phyloP scores from a whole-genome alignment of 2,797 vertebrate genomes.

The Chaetophractus vellerosus region DNA sequence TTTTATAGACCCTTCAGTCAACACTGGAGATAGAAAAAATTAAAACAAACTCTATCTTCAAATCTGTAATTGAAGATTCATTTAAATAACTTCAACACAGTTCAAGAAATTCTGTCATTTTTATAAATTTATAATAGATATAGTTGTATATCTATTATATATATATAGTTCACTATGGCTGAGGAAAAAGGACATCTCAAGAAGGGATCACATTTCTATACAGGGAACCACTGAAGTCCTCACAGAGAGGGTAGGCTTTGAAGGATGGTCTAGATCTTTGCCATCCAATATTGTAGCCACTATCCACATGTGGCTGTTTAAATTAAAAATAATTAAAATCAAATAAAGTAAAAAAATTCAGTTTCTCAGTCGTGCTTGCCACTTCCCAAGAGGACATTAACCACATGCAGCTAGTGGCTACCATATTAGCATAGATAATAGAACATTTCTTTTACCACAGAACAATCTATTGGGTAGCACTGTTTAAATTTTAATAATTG shows the following conservation, averaged over 20 bases:
- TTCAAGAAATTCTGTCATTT: not conserved
- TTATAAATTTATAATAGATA: not conserved
- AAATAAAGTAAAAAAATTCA: not conserved
- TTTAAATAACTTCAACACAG: not conserved
- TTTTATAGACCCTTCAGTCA: not conserved
- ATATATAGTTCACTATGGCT: not conserved
- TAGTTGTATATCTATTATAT: too few species aligned
- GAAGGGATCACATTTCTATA: not conserved
- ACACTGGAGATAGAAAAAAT: not conserved
- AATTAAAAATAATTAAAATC: not conserved
- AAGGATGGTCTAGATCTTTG: not conserved
- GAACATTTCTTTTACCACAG: not conserved
- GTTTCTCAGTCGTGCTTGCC: not conserved
- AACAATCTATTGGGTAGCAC: not conserved
- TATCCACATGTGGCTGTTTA: not conserved
- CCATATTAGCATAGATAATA: not conserved
- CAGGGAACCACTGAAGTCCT: not conserved
- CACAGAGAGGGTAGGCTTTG: not conserved
- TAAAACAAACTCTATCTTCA: not conserved
- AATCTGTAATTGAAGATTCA: not conserved
- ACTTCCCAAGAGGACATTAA: not conserved
- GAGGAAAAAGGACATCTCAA: not conserved
- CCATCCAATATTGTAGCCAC: not conserved
- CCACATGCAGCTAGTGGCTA: not conserved
- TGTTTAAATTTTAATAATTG: constrained; percentile 6